A percentile compares a stretch with the other conserved stretches of the same genome.
phyloP scores from a whole-genome alignment of 2,113 vertebrate genomes.

The Serinus canaria region DNA sequence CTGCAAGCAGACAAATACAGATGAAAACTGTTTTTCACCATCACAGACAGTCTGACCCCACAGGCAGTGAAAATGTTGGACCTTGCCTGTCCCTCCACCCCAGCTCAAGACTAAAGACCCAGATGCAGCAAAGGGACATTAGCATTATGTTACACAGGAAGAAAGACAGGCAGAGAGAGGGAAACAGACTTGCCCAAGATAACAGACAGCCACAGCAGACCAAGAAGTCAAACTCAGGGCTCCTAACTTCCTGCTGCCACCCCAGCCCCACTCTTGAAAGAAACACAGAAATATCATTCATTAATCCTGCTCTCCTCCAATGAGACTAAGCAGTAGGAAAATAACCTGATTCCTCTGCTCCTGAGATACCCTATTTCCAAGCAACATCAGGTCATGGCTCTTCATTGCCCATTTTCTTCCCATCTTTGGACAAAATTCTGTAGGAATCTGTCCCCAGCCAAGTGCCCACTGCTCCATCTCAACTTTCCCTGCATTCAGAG shows the following conservation, averaged over 20 bases:
- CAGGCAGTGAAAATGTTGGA: neutral
- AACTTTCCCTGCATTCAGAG: neutral
- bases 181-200: slow-evolving; percentile 23
- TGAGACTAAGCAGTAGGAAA: neutral
- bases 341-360: neutral
- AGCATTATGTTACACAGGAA: slow-evolving; percentile 48
- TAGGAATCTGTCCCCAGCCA: neutral
- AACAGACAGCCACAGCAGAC: slow-evolving; percentile 43
- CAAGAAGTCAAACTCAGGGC: slow-evolving; percentile 9
- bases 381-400: accelerated
- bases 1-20: slow-evolving; percentile 1
- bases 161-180: slow-evolving; percentile 31
- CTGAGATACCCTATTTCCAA: neutral
- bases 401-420: neutral
- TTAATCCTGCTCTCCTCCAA: neutral
- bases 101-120: neutral
- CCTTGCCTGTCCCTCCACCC: neutral
- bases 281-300: neutral
- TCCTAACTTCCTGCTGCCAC: slow-evolving; percentile 10
- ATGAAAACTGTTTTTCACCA: neutral
- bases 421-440: neutral
- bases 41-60: neutral
- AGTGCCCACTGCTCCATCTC: neutral
- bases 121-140: slow-evolving; percentile 37
- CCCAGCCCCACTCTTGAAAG: neutral